phyloP scores from a whole-genome alignment of 2,113 vertebrate genomes.

The Ophthalmolycus amberensis region DNA sequence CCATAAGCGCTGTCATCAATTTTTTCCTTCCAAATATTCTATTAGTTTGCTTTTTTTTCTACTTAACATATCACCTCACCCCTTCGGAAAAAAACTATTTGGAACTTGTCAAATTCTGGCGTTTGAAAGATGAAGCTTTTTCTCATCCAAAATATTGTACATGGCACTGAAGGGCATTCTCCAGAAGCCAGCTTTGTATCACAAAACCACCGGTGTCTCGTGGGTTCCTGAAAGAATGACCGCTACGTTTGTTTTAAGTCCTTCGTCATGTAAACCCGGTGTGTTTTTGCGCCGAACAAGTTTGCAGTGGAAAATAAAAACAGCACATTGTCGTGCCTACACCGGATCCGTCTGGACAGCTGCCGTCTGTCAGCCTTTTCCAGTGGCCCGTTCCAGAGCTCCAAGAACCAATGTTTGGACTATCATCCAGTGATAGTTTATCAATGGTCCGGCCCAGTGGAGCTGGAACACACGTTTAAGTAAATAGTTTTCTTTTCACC shows the following conservation, averaged over 20 bases:
- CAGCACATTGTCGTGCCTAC: conserved; percentile 34
- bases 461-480: conserved; percentile 60
- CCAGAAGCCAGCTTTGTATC: conserved; percentile 39
- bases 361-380: conserved; percentile 60
- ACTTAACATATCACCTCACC: conserved; percentile 9
- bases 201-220: conserved; percentile 51
- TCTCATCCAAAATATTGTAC: conserved; percentile 35
- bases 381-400: conserved; percentile 52
- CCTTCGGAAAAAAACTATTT: conserved; percentile 7
- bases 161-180: conserved; percentile 30
- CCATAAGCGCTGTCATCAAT: neutral
- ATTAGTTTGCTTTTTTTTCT: conserved; percentile 27
- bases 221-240: conserved; percentile 62
- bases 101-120: conserved; percentile 13
- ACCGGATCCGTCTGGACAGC: conserved; percentile 57
- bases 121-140: conserved; percentile 16
- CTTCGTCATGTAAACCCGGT: conserved; percentile 64
- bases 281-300: conserved; percentile 39
- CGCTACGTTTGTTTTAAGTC: conserved; percentile 71
- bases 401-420: conserved; percentile 74
- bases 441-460: conserved; percentile 61
- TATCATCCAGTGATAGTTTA: conserved; percentile 72
- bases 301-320: conserved; percentile 61
- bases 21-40: neutral
- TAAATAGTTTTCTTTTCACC: conserved; percentile 80